Percentiles rank a stretch among this genome's conserved stretches.
Evolutionary conservation across 2,113 vertebrate species (phyloP).

Genomic region (Plecturocebus donacophilus): DNA sequence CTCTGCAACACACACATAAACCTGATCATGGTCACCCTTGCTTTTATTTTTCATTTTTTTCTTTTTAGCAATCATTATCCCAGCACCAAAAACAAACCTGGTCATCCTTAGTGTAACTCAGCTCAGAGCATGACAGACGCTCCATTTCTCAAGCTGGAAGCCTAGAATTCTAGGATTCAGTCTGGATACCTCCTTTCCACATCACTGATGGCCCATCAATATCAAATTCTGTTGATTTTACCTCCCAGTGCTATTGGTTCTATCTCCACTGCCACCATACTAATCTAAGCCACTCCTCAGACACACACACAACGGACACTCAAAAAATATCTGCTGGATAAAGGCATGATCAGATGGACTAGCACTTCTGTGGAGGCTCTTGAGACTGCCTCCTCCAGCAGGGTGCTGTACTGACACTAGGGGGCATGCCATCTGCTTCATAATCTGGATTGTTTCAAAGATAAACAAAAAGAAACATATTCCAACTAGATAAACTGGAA

Average conservation of each 20-base stretch:
- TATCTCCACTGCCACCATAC: neutral
- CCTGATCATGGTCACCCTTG: too few species aligned
- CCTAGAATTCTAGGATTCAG: neutral
- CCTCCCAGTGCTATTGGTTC: neutral
- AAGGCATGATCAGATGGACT: neutral
- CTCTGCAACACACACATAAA: too few species aligned
- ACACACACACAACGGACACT: rapidly evolving
- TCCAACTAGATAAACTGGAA: neutral
- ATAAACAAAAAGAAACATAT: neutral
- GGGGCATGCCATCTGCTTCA: neutral
- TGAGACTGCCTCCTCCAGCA: neutral
- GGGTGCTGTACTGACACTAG: too few species aligned
- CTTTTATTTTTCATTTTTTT: too few species aligned
- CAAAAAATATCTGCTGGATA: neutral
- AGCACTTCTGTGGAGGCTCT: too few species aligned
- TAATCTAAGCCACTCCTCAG: neutral
- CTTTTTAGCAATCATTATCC: too few species aligned
- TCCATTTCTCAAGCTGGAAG: neutral
- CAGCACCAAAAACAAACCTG: neutral
- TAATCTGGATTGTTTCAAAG: neutral
- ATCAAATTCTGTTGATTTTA: neutral
- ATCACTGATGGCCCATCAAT: neutral
- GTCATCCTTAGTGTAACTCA: too few species aligned
- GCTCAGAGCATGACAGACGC: neutral
- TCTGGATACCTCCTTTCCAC: neutral